Evolutionary conservation across 2,888 invertebrate species (phyloP), one percentile per base, ranked within the genome.

Genomic region (Taphrorychus bicolor): DNA sequence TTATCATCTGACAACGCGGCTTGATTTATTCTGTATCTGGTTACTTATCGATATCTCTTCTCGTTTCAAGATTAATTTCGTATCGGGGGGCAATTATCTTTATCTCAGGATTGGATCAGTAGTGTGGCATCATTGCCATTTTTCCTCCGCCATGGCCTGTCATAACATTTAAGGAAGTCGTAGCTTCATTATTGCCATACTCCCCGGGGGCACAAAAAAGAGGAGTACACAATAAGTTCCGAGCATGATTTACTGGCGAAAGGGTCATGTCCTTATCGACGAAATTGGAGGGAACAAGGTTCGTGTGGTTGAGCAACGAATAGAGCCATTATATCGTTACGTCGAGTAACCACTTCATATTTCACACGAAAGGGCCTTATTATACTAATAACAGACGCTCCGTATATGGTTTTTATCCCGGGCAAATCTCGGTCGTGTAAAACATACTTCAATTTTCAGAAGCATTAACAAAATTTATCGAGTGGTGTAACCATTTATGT

Each of bases 11-110:
- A 62, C 60, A 60, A 52, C 57, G 14, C 5, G 9, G 16, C 22
- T 51, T 62, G 67, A 67, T 67, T 67, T 67, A 67, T 67, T 58
- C 18, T 48, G 40, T 62, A 54, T 53, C 62, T 53, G 62, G 59
- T 67, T 67, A 48, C 63, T 62, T 67, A 67, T 67, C 67, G 59
- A 54, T 62, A 59, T 62, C 40, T 62, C 48, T 53, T 65, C 57
- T 56, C 22, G 41, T n/a, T 59, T 65, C 42, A 59, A 41, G 60
- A 53, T 54, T 66, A 66, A 54, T 59, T 59, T 65, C 41, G 23
- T 59, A 24, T 32, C 16, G 56, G 49, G 21, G 49, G 24, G 56
- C 49, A 23, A 57, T 52, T 63, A 21, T 57, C 5, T 54, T 61
- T 61, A 61, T 61, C 61, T 23, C 23, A 16, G 5, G 24, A 21